Conservation (phyloP, 2,888 invertebrate species). For the Terebella lapidaria region DNA sequence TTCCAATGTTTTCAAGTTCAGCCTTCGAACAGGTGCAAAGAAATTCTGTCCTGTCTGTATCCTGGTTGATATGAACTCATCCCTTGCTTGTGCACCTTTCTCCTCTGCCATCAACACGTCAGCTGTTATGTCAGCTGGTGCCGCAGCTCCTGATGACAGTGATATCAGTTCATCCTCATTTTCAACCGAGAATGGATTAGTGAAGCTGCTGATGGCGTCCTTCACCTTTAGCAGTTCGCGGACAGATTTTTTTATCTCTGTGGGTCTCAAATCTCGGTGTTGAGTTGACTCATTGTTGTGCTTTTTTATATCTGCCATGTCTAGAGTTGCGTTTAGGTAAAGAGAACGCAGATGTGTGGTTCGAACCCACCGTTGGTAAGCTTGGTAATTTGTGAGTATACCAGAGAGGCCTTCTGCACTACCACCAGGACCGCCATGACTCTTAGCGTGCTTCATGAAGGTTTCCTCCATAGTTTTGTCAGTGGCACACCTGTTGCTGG, state of each 20-base stretch:
- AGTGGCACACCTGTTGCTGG: slow-evolving; percentile 1
- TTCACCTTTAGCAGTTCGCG: slow-evolving; percentile 9
- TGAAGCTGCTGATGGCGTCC: slow-evolving; percentile 16
- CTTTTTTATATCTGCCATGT: slow-evolving; percentile 7
- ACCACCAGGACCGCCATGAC: slow-evolving; percentile 11
- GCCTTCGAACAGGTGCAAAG: not conserved
- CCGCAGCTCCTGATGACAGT: not conserved
- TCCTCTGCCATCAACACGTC: not conserved
- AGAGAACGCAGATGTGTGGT: slow-evolving; percentile 2
- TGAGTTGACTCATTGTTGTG: no score
- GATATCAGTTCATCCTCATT: slow-evolving; percentile 2
- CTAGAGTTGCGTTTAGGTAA: not conserved
- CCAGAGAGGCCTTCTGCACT: slow-evolving; percentile 19
- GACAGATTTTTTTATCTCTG: slow-evolving; percentile 16
- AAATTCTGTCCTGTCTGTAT: not conserved
- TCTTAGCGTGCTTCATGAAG: slow-evolving; percentile 21
- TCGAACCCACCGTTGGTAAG: slow-evolving; percentile 22
- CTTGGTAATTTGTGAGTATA: slow-evolving; percentile 14
- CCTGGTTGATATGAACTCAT: not conserved
- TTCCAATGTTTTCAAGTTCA: not conserved
- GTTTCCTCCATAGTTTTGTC: slow-evolving; percentile 20
- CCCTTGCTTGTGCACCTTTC: not conserved
- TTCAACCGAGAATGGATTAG: slow-evolving; percentile 14
- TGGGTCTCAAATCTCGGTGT: slow-evolving; percentile 9
- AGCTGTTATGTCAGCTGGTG: not conserved